Conservation (phyloP, 92 coral and sea anemone species). For the Muricea muricata region DNA sequence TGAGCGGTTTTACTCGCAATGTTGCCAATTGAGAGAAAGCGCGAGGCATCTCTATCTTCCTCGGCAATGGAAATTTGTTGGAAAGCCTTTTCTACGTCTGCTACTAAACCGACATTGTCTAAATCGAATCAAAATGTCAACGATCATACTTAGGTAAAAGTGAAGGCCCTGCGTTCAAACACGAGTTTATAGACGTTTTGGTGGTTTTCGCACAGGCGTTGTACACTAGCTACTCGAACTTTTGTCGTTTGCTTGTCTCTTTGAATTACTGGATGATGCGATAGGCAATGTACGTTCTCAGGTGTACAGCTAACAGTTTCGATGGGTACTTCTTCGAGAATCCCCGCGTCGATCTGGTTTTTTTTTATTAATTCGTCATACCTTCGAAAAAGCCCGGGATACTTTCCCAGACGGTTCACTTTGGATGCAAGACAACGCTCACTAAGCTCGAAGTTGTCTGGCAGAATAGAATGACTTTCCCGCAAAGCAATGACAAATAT, state of each 20-base stretch:
- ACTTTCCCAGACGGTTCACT: too few relatives aligned
- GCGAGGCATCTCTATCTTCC: neutral
- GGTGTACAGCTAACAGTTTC: too few relatives aligned
- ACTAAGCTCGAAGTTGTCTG: conserved; percentile 38
- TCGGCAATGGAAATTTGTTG: neutral
- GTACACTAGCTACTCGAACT: conserved; percentile 56
- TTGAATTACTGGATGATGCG: too few relatives aligned
- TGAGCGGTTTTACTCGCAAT: conserved; percentile 29
- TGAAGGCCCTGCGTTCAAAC: conserved; percentile 28
- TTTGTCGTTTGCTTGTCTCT: conserved; percentile 49
- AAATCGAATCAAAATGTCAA: neutral
- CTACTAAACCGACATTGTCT: conserved; percentile 41
- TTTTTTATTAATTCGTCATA: too few relatives aligned
- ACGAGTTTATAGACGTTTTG: conserved; percentile 23
- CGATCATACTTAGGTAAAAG: conserved; percentile 19
- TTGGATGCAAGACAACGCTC: too few relatives aligned
- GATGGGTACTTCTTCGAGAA: too few relatives aligned
- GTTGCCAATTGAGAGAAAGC: conserved; percentile 45
- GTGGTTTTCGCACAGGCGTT: conserved; percentile 46
- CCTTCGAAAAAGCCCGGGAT: too few relatives aligned
- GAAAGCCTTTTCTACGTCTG: conserved; percentile 50
- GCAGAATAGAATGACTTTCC: conserved; percentile 31
- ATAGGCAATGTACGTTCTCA: too few relatives aligned
- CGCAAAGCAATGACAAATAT: conserved; percentile 14
- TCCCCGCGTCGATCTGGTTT: too few relatives aligned